phyloP scores from a whole-genome alignment of 2,797 vertebrate genomes.

The Eleutherodactylus coqui region DNA sequence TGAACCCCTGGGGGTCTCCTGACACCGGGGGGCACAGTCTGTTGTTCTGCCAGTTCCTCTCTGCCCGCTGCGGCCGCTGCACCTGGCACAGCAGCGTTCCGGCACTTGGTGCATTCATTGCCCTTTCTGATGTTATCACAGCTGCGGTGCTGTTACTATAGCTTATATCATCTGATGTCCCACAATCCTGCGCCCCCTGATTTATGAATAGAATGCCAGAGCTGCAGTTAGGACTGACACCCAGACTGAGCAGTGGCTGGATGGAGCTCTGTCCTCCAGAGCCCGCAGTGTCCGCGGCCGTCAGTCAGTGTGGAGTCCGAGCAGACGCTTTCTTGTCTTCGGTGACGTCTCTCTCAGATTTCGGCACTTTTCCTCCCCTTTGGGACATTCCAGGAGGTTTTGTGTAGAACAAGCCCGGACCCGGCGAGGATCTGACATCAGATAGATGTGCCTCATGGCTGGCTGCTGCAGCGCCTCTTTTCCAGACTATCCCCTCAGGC shows the following conservation, averaged over 20 bases:
- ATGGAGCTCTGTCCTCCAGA: too few relatives aligned
- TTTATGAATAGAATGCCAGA: too few relatives aligned
- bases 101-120: not conserved
- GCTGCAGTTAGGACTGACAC: not conserved
- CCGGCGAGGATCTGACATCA: not conserved
- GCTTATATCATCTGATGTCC: not conserved
- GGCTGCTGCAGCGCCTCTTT: not conserved
- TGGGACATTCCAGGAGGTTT: constrained; percentile 1
- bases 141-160: not conserved
- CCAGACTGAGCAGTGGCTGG: too few relatives aligned
- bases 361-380: not conserved
- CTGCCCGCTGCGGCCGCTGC: not conserved
- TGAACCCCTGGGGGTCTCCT: not conserved
- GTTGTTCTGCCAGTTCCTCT: too few relatives aligned
- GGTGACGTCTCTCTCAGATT: not conserved
- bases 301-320: too few relatives aligned
- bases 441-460: not conserved
- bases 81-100: not conserved
- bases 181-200: not conserved
- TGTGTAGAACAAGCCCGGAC: not conserved
- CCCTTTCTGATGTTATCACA: not conserved
- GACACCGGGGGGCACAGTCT: too few relatives aligned
- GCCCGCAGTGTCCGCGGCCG: too few relatives aligned
- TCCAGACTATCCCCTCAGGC: not conserved
- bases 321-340: not conserved